Conservation (phyloP, 2,113 vertebrate genomes). For the Hippoglossus stenolepis region DNA sequence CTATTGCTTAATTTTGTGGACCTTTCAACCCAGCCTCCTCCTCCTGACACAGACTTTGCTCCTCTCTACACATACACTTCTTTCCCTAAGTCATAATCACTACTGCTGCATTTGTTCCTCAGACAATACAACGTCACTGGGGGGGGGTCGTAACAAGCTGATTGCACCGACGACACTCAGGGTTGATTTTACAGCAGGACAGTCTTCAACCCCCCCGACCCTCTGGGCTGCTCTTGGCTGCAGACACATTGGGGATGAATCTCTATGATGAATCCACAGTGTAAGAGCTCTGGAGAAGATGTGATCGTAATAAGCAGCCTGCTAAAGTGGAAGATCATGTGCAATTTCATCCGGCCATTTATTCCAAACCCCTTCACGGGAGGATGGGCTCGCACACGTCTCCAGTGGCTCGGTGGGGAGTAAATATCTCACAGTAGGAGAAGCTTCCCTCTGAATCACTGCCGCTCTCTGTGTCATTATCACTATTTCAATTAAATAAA, state of each 20-base stretch:
- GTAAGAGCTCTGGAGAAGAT: constrained; percentile 1
- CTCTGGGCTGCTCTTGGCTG: constrained; percentile 16
- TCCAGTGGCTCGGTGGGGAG: constrained; percentile 16
- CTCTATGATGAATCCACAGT: constrained; percentile 35
- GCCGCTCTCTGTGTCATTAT: constrained; percentile 5
- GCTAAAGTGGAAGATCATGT: constrained; percentile 1
- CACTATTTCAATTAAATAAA: constrained; percentile 43
- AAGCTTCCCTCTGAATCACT: background rate
- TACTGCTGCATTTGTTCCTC: background rate
- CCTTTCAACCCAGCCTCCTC: too few relatives aligned
- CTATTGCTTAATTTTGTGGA: too few relatives aligned
- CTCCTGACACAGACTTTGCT: too few relatives aligned
- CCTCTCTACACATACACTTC: background rate
- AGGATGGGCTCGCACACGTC: constrained; percentile 40
- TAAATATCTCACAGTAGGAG: constrained; percentile 21
- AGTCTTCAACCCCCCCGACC: constrained; percentile 4
- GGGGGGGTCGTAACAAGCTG: background rate
- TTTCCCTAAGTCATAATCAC: background rate
- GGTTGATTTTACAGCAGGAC: background rate
- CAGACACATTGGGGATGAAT: constrained; percentile 17
- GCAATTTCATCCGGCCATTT: constrained; percentile 31
- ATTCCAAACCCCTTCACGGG: constrained; percentile 33
- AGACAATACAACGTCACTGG: background rate
- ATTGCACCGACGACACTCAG: background rate
- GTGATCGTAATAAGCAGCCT: constrained; percentile 22